Base-by-base conservation (phyloP, 2,888 invertebrate species). In the Frankliniella fusca region DNA sequence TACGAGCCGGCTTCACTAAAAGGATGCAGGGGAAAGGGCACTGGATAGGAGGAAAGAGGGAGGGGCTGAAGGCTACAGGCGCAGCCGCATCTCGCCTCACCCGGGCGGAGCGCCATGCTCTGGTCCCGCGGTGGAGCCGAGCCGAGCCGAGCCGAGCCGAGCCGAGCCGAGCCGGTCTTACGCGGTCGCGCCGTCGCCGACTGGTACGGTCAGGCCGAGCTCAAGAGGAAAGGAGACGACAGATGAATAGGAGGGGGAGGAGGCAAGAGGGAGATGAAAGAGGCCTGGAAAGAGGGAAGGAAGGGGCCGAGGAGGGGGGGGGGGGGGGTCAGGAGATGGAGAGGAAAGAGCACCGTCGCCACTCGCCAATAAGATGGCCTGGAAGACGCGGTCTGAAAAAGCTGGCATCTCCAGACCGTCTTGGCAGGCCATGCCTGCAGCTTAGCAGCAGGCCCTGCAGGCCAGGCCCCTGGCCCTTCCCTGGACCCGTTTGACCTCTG, bases 201-300 rank as follows among this genome's bases (percentile, higher is more conserved):
- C 70, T 76, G 70, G 70, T 76, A 76, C 70, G 70, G 70, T 23
- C 70, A 27, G 61, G 61, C 61, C 61, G 54, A 54, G 38, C 38
- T 38, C 38, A 38, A 38, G 38, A 38, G 38, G 38, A 38, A 38
- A 38, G 38, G 38, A 38, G 38, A 38, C 38, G 38, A 38, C 38
- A 38, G 38, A 38, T 38, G 38, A 38, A 38, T 38, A 38, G 38
- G 38, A 38, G 15, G 54, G 15, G 70, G 70, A 76, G 70, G 23
- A 76, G 61, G 20, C 15, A 18, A 61, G 61, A 61, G 15, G 18
- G n/a, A 18, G 54, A 54, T 38, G 38, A 5, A 5, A 38, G 38
- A 38, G 38, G 38, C 38, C 38, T 38, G 38, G 38, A 38, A 38
- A 38, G 38, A 38, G 5, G 38, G 38, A 38, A 38, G 38, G 38